Base-by-base conservation (phyloP, 1,140 invertebrate genomes). In the Neoseiulus cucumeris region DNA sequence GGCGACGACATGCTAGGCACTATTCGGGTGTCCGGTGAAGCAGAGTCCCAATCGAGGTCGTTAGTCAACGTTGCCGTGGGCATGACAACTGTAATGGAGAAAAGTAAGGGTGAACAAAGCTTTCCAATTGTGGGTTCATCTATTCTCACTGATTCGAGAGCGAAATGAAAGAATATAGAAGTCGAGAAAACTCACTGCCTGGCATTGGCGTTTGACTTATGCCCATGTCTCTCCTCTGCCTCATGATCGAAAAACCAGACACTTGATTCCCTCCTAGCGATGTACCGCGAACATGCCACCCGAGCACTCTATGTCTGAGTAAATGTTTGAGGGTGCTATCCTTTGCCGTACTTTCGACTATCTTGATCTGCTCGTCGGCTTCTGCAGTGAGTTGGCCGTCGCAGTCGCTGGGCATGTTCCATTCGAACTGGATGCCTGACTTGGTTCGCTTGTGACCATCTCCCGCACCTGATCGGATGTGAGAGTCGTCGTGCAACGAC, bases 241-340 rank as follows among this genome's bases (percentile, higher is more conserved):
- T 59, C 51, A 59, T 59, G 51, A 59, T 59, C 51, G 51, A 59
- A 33, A 59, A 66, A n/a, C 51, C 7, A 66, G 44, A 65, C 20
- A 66, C 70, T 70, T 69, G 79, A 76, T 73, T 78, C 75, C 67
- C 78, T 74, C 65, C 76, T 77, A 66, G 64, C 76, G 74, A 70
- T 76, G 75, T 64, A 72, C 70, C 59, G 74, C 75, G 59, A 7
- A 85, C 77, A 65, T 81, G 78, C 83, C 84, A 86, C 1, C 81
- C 79, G 33, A 83, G 73, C 0, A 86, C 80, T 4, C 83, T 82
- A 66, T 82, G 74, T 33, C 80, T 78, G 44, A 85, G 70, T 14
- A 81, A 74, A 69, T 81, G 78, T 12, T 80, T 77, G 28, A 87
- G 73, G 1, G 79, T 81, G 0, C 84, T 84, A 70, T 83, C 82